Conservation (phyloP, 2,888 invertebrate genomes). For the Sympetrum striolatum region DNA sequence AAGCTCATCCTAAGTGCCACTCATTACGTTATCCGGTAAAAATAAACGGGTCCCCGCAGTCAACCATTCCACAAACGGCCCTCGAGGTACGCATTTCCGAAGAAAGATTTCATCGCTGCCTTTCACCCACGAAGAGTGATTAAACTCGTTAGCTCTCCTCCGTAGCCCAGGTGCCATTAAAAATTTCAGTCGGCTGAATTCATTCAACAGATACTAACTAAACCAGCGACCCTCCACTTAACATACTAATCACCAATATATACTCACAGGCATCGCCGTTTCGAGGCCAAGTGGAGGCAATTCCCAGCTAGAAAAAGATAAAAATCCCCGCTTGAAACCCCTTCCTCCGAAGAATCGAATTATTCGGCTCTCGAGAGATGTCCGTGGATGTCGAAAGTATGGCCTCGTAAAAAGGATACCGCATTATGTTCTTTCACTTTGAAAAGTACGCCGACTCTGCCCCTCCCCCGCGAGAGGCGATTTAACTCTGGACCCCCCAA, state of each 20-base stretch:
- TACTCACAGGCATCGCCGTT: background rate
- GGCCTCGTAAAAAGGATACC: background rate
- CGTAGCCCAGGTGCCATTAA: background rate
- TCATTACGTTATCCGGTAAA: too few species aligned
- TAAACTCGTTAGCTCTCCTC: too few species aligned
- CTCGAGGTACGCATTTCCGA: too few species aligned
- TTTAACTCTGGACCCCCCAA: background rate
- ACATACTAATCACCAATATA: background rate
- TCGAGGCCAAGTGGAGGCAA: background rate
- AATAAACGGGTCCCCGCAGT: too few species aligned
- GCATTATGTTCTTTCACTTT: background rate
- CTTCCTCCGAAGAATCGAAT: background rate
- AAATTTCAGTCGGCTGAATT: background rate
- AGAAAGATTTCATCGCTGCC: too few species aligned
- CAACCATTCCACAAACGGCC: too few species aligned
- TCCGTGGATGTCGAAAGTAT: background rate
- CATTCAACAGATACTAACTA: background rate
- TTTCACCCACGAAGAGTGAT: too few species aligned
- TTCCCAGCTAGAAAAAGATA: background rate
- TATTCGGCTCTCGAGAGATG: background rate
- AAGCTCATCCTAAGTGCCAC: too few species aligned
- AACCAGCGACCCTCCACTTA: background rate
- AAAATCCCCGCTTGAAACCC: background rate
- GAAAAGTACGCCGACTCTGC: background rate
- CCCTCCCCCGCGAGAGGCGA: background rate